phyloP scores from a whole-genome alignment of 2,113 vertebrate species.

The Cinclus mexicanus region DNA sequence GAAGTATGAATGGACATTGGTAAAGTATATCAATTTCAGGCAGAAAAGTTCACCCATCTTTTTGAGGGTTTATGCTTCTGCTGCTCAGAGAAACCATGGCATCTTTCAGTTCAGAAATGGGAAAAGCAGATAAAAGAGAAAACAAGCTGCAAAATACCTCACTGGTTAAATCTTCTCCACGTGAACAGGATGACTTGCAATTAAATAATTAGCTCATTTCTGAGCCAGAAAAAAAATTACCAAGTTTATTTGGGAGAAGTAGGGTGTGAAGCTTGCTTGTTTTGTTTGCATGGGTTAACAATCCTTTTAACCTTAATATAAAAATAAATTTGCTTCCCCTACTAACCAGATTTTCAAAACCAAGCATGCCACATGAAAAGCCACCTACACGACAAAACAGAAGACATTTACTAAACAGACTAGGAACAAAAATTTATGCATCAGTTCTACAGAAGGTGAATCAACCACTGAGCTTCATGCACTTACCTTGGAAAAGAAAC shows the following conservation, averaged over 20 bases:
- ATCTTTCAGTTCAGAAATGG: neutral
- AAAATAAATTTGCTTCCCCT: neutral
- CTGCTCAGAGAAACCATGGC: neutral
- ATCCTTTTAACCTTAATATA: neutral
- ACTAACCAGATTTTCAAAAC: neutral
- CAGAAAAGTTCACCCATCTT: neutral
- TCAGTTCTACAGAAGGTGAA: conserved; percentile 20
- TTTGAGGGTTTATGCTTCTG: neutral
- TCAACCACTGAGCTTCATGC: neutral
- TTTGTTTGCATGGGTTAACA: neutral
- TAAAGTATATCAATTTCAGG: neutral
- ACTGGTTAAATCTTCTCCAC: neutral
- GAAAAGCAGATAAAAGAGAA: neutral
- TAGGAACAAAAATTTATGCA: neutral
- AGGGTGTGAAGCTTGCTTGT: neutral
- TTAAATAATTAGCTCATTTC: neutral
- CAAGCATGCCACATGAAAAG: neutral
- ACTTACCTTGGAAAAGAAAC: neutral
- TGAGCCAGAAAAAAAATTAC: neutral
- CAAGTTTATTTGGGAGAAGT: neutral
- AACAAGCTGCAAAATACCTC: neutral
- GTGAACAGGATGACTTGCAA: neutral
- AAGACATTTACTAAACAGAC: neutral
- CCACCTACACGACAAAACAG: neutral
- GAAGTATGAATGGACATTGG: neutral